Evolutionary conservation across 2,888 invertebrate species (phyloP).

Genomic region (Chymomyza procnemis): DNA sequence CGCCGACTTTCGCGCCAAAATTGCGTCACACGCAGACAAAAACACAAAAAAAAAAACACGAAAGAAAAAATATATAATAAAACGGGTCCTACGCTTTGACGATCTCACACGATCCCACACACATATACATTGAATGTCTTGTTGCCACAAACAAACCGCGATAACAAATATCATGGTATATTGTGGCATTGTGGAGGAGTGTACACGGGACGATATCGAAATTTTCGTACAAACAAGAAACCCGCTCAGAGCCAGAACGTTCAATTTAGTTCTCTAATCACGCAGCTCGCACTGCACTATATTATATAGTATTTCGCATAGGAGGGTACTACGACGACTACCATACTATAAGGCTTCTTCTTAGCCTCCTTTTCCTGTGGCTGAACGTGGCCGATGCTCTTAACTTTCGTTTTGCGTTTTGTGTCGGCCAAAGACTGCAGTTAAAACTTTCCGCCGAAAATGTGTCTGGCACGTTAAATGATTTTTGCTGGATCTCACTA

Average conservation of each 20-base stretch:
- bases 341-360: not conserved
- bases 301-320: not conserved
- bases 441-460: constrained; percentile 71
- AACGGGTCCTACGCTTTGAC: constrained; percentile 6
- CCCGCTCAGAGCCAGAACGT: constrained; percentile 35
- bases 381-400: constrained; percentile 35
- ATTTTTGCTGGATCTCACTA: constrained; percentile 22
- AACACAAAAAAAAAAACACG: constrained; percentile 1
- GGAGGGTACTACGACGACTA: too few relatives aligned
- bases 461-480: constrained; percentile 73
- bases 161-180: constrained; percentile 52
- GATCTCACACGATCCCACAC: constrained; percentile 11
- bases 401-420: constrained; percentile 46
- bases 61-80: too few relatives aligned
- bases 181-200: not conserved
- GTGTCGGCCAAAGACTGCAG: constrained; percentile 37
- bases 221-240: constrained; percentile 34
- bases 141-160: constrained; percentile 40
- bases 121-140: constrained; percentile 55
- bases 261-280: constrained; percentile 71
- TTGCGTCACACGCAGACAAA: constrained; percentile 60
- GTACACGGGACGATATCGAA: constrained; percentile 18
- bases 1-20: constrained; percentile 72
- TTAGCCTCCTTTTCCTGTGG: constrained; percentile 13
- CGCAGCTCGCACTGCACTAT: constrained; percentile 60